Conservation (phyloP, 2,888 invertebrate genomes). For the Philopedon plagiatum region DNA sequence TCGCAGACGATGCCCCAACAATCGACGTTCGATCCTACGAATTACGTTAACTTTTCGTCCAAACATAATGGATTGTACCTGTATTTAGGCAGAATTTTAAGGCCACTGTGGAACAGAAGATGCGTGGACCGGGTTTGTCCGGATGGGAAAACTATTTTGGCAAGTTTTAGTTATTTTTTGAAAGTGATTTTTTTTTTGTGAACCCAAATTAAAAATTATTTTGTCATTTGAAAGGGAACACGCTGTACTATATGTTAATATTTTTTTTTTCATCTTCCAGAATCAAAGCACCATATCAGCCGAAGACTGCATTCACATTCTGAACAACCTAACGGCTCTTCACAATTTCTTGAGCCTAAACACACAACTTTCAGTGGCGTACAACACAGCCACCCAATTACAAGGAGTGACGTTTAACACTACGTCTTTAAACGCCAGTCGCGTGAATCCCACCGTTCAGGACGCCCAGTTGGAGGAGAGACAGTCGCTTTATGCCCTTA, state of each 20-base stretch:
- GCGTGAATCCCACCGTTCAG: constrained; percentile 62
- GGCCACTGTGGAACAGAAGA: constrained; percentile 89
- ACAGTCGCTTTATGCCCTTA: constrained; percentile 83
- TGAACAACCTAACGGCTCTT: constrained; percentile 83
- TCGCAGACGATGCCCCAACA: constrained; percentile 52
- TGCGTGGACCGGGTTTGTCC: constrained; percentile 76
- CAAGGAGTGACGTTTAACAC: constrained; percentile 52
- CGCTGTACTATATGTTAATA: too few relatives aligned
- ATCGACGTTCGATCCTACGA: constrained; percentile 55
- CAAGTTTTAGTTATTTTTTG: constrained; percentile 67
- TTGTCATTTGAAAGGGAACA: too few relatives aligned
- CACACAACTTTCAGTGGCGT: constrained; percentile 68
- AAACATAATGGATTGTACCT: constrained; percentile 96
- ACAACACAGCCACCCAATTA: constrained; percentile 21
- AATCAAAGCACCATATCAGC: constrained; percentile 78
- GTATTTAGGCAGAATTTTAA: constrained; percentile 88
- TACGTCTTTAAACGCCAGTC: constrained; percentile 54
- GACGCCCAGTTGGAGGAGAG: constrained; percentile 78
- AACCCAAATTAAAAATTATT: too few relatives aligned
- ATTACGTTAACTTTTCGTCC: constrained; percentile 73
- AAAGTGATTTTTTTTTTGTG: too few relatives aligned
- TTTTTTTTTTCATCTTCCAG: constrained; percentile 69
- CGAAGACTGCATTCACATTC: constrained; percentile 81
- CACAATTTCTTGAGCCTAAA: constrained; percentile 82
- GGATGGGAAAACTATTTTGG: constrained; percentile 73